A percentile compares a stretch with the other conserved stretches of the same genome.
Conservation (phyloP, 30 jellyfish, hydroid and myxozoan species). For the Catostylus mosaicus region DNA sequence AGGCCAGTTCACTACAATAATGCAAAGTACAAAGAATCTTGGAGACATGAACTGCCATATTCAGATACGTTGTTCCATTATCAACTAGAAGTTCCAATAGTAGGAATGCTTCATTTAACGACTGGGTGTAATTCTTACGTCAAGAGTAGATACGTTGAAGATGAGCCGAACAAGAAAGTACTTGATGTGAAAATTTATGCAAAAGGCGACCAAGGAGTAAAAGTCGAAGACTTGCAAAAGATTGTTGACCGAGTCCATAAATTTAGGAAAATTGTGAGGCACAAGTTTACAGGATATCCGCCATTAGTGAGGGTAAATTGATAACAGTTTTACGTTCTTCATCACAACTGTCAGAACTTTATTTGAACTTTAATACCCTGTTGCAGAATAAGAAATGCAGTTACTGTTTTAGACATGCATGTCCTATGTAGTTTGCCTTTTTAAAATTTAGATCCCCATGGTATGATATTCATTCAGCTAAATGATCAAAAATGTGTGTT, state of each 20-base stretch:
- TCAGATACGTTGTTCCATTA: conserved; percentile 48
- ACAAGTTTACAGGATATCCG: conserved; percentile 55
- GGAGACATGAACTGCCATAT: conserved; percentile 42
- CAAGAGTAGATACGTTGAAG: conserved; percentile 23
- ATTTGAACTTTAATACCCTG: no score
- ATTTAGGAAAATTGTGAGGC: conserved; percentile 32
- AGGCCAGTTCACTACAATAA: not conserved
- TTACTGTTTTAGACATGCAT: no score
- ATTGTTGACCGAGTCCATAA: conserved; percentile 47
- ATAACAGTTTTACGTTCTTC: no score
- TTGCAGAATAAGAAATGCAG: no score
- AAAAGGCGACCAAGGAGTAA: conserved; percentile 22
- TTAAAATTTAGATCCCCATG: no score
- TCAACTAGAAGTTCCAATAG: conserved; percentile 41
- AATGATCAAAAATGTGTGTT: no score
- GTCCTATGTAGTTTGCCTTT: no score
- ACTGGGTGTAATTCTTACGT: conserved; percentile 49
- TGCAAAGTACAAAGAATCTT: conserved; percentile 20
- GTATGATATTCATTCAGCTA: no score
- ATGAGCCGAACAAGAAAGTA: conserved; percentile 40
- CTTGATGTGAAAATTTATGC: conserved; percentile 51
- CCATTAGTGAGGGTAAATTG: conserved; percentile 39
- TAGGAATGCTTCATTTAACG: conserved; percentile 47
- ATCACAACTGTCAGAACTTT: no score
- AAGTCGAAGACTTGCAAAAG: conserved; percentile 11